A percentile compares a stretch with the other conserved stretches of the same genome.
phyloP scores from a whole-genome alignment of 2,113 vertebrate genomes.

The Furnarius figulus region DNA sequence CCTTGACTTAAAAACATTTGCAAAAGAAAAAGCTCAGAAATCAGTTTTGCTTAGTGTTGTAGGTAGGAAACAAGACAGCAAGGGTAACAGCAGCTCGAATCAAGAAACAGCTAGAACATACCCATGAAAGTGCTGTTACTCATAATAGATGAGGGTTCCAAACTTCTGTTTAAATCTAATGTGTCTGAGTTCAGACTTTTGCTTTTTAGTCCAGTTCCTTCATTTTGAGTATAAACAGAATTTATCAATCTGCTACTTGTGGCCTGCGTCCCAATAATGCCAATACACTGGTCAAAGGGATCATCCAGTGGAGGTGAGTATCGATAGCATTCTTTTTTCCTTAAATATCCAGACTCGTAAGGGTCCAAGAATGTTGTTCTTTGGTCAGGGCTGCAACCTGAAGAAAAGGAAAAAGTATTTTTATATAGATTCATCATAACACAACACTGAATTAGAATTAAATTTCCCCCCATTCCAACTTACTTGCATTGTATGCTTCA shows the following conservation, averaged over 20 bases:
- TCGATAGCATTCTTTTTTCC: constrained; percentile 77
- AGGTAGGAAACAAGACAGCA: neutral
- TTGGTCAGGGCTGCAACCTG: constrained; percentile 81
- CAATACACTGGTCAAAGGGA: constrained; percentile 71
- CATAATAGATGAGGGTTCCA: constrained; percentile 48
- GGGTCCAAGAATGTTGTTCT: constrained; percentile 72
- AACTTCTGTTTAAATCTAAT: constrained; percentile 65
- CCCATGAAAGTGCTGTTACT: constrained; percentile 84
- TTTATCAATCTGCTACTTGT: constrained; percentile 46
- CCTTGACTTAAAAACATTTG: neutral
- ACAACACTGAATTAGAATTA: neutral
- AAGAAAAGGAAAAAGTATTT: neutral
- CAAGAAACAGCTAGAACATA: constrained; percentile 67
- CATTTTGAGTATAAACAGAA: constrained; percentile 62
- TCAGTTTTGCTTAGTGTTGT: neutral
- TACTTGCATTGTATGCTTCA: constrained; percentile 72
- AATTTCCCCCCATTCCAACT: neutral
- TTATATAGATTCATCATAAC: neutral
- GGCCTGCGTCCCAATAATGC: constrained; percentile 28
- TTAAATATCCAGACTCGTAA: constrained; percentile 75
- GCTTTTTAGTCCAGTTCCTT: constrained; percentile 66
- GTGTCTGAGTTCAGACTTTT: constrained; percentile 63
- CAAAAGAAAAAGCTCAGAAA: neutral
- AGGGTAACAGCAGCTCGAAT: neutral
- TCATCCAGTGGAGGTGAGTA: constrained; percentile 75